Percentiles rank a stretch among this genome's conserved stretches.
These are phyloP conservation scores for Arnoldichthys spilopterus DNA, from an alignment of 2,797 vertebrate species.

Conservation along the genomic window DNA sequence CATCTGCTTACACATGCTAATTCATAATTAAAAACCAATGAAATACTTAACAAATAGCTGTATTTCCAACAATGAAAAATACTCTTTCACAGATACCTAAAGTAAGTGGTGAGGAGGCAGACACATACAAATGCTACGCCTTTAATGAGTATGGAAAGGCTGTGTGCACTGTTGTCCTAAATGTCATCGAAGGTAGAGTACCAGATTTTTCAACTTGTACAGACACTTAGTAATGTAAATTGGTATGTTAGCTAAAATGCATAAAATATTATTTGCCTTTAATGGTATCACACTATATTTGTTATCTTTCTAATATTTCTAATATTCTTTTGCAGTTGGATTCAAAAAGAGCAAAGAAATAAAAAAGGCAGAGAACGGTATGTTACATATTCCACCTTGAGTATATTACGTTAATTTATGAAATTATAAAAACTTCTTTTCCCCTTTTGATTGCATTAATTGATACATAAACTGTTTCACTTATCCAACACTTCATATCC, in stretches of 20 bases:
- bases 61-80: background rate
- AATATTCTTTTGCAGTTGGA: slow-evolving; percentile 78
- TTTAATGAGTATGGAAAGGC: slow-evolving; percentile 86
- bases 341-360: slow-evolving; percentile 83
- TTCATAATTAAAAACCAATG: too few relatives aligned
- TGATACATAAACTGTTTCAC: background rate
- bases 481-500: background rate
- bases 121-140: slow-evolving; percentile 87
- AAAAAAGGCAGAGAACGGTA: slow-evolving; percentile 68
- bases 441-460: background rate
- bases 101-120: slow-evolving; percentile 77
- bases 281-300: background rate
- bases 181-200: slow-evolving; percentile 84
- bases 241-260: background rate
- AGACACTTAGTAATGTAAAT: background rate
- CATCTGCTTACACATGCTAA: too few relatives aligned
- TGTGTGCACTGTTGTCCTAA: slow-evolving; percentile 81
- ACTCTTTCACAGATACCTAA: slow-evolving; percentile 78
- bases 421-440: background rate
- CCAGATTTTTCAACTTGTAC: slow-evolving; percentile 7
- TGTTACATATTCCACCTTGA: slow-evolving; percentile 24
- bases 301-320: slow-evolving; percentile 29
- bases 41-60: too few relatives aligned
- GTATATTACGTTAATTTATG: background rate
- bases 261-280: background rate